Evolutionary conservation across 1,140 invertebrate genomes (phyloP), one percentile per base, ranked within the genome.

Genomic region (Drosophila pandora): DNA sequence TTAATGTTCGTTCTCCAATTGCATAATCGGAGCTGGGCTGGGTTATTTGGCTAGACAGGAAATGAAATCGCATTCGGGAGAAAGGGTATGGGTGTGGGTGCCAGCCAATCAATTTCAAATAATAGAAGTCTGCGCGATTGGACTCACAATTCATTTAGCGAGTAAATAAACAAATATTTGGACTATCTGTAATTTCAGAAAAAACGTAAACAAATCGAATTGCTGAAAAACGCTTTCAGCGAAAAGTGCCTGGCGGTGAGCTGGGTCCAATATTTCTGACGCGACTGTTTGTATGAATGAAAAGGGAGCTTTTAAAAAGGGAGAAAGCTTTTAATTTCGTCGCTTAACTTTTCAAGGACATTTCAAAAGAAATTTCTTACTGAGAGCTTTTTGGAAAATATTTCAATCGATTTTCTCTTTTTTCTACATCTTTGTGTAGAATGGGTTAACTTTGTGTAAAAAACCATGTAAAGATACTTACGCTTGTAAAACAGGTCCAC

Each of bases 11-110:
- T 8, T 53, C 39, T 69, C 62, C 49, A 49, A 76, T 85, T 85
- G 81, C 77, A 87, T 87, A 87, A 87, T 65, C 77, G 39, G 28
- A 58, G 52, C 62, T 76, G 75, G 78, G 78, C 53, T 48, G 63
- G 76, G 76, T 45, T 47, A 25, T 63, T 63, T 61, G 79, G 61
- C 76, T 75, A 68, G 69, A 71, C 78, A 81, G 82, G 82, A 85
- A 85, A 78, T 87, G 63, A 56, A 73, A 78, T 78, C 56, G 60
- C 69, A 63, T 34, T 13, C 41, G 6, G 30, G 28, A 34, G 9
- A 34, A 53, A 25, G 34, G 13, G 28, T 17, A 10, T 21, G 28
- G 17, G 1, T 1, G 7, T 21, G 10, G 7, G 30, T 32, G 37
- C 53, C 23, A 63, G 60, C 28, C 49, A 67, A 73, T 74, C 67